A percentile compares a stretch with the other conserved stretches of the same genome.
These are phyloP conservation scores for Drosophila cognata DNA, from an alignment of 2,888 invertebrate genomes.

Conservation along the genomic window DNA sequence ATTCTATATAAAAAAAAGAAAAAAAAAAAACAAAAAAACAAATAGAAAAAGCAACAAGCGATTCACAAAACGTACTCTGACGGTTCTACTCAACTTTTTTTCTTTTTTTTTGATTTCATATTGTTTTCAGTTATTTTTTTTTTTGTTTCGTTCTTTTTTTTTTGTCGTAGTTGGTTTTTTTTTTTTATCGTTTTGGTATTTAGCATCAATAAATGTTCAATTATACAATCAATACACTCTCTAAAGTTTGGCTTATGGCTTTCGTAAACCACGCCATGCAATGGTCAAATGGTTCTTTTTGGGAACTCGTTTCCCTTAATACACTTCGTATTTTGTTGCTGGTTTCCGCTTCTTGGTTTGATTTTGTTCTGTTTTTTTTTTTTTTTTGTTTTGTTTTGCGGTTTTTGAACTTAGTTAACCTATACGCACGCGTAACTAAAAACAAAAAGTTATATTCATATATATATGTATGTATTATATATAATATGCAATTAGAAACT, in stretches of 20 bases:
- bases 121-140: slow-evolving; percentile 2
- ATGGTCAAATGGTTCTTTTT: slow-evolving; percentile 55
- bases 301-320: slow-evolving; percentile 42
- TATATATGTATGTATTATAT: slow-evolving; percentile 51
- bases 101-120: slow-evolving; percentile 4
- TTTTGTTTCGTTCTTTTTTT: slow-evolving; percentile 4
- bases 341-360: slow-evolving; percentile 12
- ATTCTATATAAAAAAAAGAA: slow-evolving; percentile 7
- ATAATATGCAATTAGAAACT: slow-evolving; percentile 74
- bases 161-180: slow-evolving; percentile 18
- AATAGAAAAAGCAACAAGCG: slow-evolving; percentile 34
- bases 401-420: slow-evolving; percentile 69
- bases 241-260: slow-evolving; percentile 30
- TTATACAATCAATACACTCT: slow-evolving; percentile 32
- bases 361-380: slow-evolving; percentile 5
- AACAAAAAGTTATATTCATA: slow-evolving; percentile 40
- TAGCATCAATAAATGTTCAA: slow-evolving; percentile 45
- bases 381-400: slow-evolving; percentile 18
- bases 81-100: slow-evolving; percentile 15
- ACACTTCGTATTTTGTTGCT: slow-evolving; percentile 26
- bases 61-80: slow-evolving; percentile 21
- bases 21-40: slow-evolving; percentile 7
- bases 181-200: slow-evolving; percentile 38
- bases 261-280: slow-evolving; percentile 28
- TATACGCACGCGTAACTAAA: slow-evolving; percentile 64